phyloP scores from a whole-genome alignment of 2,113 vertebrate species.

The Xiphophorus hellerii region DNA sequence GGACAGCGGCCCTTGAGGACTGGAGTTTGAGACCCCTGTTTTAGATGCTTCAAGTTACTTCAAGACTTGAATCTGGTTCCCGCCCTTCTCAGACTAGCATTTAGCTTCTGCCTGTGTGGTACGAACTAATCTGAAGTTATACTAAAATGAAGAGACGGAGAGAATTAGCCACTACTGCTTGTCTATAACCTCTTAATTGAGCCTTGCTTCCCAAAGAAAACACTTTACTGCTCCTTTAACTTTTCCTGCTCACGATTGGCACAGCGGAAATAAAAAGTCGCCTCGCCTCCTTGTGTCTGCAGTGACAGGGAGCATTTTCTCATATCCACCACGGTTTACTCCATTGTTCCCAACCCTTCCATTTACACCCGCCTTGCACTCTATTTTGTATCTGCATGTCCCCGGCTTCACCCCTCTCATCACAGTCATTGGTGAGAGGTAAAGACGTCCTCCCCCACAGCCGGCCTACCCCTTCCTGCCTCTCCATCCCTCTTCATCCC shows the following conservation, averaged over 20 bases:
- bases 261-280: conserved; percentile 56
- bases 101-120: background rate
- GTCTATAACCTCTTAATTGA: background rate
- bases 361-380: conserved; percentile 48
- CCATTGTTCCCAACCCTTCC: conserved; percentile 56
- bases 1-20: no score
- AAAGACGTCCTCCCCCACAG: conserved; percentile 44
- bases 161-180: background rate
- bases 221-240: conserved; percentile 16
- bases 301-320: conserved; percentile 49
- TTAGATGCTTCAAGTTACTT: background rate
- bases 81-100: background rate
- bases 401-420: conserved; percentile 70
- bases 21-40: no score
- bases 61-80: background rate
- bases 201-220: background rate
- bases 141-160: background rate
- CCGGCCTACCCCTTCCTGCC: conserved; percentile 9
- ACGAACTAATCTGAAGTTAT: background rate
- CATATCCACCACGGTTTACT: conserved; percentile 49
- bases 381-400: conserved; percentile 68
- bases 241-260: conserved; percentile 37
- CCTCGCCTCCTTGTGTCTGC: conserved; percentile 51
- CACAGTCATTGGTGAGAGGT: conserved; percentile 51
- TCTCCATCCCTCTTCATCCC: conserved; percentile 45